These are phyloP conservation scores for Tympanoctomys barrerae DNA, from an alignment of 2,797 vertebrate species.

Conservation along the genomic window DNA sequence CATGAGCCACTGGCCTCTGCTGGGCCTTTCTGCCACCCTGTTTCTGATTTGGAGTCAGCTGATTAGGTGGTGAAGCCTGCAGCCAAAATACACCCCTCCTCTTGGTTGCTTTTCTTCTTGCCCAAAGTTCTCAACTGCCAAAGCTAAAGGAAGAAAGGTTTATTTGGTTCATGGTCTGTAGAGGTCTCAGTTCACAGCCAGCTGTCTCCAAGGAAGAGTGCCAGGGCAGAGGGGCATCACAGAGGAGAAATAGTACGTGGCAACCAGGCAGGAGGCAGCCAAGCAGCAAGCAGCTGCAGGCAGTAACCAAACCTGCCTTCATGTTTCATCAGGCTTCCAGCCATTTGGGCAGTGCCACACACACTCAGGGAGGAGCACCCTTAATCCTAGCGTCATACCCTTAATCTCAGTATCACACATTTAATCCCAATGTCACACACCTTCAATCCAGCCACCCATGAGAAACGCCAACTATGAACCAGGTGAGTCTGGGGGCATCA, in stretches of 20 bases:
- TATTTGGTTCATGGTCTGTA: not conserved
- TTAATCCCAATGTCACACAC: not conserved
- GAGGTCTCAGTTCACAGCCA: not conserved
- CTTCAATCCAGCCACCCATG: not conserved
- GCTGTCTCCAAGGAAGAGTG: not conserved
- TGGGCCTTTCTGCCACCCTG: not conserved
- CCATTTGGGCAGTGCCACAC: not conserved
- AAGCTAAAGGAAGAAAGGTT: not conserved
- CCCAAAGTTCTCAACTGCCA: not conserved
- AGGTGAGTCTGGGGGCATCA: not conserved
- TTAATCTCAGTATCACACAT: not conserved
- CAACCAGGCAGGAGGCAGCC: not conserved
- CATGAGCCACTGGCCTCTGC: not conserved
- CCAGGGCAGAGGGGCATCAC: not conserved
- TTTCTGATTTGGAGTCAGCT: not conserved
- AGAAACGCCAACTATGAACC: not conserved
- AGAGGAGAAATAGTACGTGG: not conserved
- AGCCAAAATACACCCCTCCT: not conserved
- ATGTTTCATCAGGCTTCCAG: not conserved
- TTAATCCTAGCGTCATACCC: not conserved
- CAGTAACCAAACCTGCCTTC: not conserved
- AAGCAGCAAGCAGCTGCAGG: not conserved
- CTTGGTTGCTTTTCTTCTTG: not conserved
- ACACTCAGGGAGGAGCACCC: not conserved
- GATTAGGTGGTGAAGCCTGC: not conserved